Evolutionary conservation across 2,797 vertebrate genomes (phyloP).

Genomic region (Myotis pilosus): DNA sequence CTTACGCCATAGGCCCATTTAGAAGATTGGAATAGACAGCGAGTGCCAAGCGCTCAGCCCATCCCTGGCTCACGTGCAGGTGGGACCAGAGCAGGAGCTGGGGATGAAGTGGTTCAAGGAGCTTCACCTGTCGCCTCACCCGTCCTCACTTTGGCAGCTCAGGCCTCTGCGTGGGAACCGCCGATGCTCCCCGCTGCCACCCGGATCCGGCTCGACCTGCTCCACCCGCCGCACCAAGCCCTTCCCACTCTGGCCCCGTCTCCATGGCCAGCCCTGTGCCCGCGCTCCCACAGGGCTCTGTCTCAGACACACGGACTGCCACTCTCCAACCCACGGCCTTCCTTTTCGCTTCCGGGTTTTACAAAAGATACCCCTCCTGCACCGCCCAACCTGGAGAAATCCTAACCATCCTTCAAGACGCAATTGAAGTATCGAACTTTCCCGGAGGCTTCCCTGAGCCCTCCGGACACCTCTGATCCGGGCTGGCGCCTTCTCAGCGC

Average conservation of each 20-base stretch:
- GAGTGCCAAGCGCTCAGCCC: neutral
- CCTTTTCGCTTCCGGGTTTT: neutral
- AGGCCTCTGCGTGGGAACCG: neutral
- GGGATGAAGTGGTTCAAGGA: no score
- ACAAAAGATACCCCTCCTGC: accelerated
- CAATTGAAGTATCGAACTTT: neutral
- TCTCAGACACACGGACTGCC: neutral
- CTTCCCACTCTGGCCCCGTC: neutral
- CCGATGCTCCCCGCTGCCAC: neutral
- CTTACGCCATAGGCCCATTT: neutral
- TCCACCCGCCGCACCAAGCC: neutral
- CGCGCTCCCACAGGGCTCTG: neutral
- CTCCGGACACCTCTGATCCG: neutral
- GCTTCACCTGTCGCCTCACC: neutral
- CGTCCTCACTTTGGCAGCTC: accelerated
- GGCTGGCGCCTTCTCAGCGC: neutral
- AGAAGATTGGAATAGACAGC: neutral
- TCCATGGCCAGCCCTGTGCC: no score
- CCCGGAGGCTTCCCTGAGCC: neutral
- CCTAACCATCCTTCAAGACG: neutral
- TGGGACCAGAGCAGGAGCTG: no score
- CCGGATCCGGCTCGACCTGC: neutral
- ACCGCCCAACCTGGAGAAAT: neutral
- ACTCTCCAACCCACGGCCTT: neutral
- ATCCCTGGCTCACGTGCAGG: neutral